Evolutionary conservation across 2,888 invertebrate species (phyloP).

Genomic region (Latrodectus elegans): DNA sequence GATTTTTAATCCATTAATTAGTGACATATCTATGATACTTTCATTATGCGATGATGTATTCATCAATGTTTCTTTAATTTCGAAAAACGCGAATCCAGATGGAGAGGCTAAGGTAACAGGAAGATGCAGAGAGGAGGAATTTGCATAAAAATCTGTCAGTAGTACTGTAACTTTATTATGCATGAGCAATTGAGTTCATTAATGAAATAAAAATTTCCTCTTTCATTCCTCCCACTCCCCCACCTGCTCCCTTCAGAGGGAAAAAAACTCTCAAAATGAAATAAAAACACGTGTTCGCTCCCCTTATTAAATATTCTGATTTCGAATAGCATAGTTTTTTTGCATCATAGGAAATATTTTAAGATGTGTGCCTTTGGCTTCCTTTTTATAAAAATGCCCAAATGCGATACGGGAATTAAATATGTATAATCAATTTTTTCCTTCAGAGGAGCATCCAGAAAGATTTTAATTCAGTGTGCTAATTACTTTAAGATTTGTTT

Average conservation of each 20-base stretch:
- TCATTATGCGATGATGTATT: constrained; percentile 57
- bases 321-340: constrained; percentile 15
- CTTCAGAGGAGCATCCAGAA: not conserved
- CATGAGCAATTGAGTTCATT: constrained; percentile 67
- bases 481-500: constrained; percentile 60
- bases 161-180: constrained; percentile 66
- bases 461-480: constrained; percentile 53
- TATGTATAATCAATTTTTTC: constrained; percentile 67
- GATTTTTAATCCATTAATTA: constrained; percentile 62
- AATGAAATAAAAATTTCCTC: constrained; percentile 60
- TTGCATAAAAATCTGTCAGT: constrained; percentile 56
- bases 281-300: constrained; percentile 40
- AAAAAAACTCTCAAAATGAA: constrained; percentile 46
- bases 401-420: constrained; percentile 45
- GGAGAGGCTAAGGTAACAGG: not conserved
- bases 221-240: not conserved
- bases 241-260: constrained; percentile 1
- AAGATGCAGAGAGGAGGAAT: not conserved
- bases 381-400: not conserved
- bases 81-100: not conserved
- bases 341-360: constrained; percentile 23
- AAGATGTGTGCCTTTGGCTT: constrained; percentile 11
- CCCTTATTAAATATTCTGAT: constrained; percentile 59
- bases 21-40: constrained; percentile 59
- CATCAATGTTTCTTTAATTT: constrained; percentile 55